These are phyloP conservation scores for Macaca nemestrina DNA, from an alignment of 2,113 vertebrate genomes.

Conservation along the genomic window DNA sequence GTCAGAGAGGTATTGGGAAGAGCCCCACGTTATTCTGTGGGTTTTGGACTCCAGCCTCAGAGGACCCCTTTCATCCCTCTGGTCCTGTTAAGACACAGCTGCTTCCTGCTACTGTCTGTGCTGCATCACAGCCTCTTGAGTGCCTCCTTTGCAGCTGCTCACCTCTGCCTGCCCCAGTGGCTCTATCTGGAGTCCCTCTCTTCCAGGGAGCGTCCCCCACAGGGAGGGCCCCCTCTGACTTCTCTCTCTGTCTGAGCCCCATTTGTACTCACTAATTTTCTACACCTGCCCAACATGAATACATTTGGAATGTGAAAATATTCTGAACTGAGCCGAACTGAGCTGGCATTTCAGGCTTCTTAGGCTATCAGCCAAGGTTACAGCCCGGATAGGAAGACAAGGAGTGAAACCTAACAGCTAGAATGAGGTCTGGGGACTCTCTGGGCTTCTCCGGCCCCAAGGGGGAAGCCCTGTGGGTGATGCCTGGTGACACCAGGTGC, in stretches of 20 bases:
- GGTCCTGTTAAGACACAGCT: not conserved
- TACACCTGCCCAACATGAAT: not conserved
- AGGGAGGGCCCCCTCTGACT: no score
- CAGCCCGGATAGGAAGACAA: not conserved
- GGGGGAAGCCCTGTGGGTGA: not conserved
- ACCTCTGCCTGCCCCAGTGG: not conserved
- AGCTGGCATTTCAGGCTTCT: not conserved
- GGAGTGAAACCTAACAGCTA: not conserved
- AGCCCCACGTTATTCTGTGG: not conserved
- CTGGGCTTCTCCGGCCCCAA: not conserved
- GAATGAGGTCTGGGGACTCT: not conserved
- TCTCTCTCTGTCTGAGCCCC: not conserved
- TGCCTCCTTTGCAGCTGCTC: not conserved
- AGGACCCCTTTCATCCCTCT: not conserved
- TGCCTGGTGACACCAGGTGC: not conserved
- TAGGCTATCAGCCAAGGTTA: not conserved
- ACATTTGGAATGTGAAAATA: not conserved
- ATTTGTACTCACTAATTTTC: not conserved
- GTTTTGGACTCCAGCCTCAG: not conserved
- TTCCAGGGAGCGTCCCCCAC: not conserved
- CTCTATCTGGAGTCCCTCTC: not conserved
- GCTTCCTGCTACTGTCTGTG: not conserved
- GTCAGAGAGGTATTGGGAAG: not conserved
- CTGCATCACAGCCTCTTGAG: not conserved
- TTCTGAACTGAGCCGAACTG: not conserved